These are phyloP conservation scores for Maniola jurtina DNA, from an alignment of 1,140 invertebrate genomes.

Conservation along the genomic window DNA sequence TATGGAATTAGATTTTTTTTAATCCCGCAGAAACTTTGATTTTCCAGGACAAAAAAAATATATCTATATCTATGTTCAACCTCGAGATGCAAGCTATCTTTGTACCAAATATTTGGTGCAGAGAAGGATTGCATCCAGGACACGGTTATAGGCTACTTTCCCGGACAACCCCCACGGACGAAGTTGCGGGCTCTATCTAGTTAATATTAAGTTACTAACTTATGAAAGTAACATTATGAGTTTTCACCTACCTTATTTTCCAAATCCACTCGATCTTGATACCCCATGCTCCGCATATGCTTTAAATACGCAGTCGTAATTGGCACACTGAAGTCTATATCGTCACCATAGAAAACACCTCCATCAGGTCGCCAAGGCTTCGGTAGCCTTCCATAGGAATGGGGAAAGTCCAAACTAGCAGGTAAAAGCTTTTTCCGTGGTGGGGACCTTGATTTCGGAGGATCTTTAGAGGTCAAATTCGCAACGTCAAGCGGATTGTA, in stretches of 20 bases:
- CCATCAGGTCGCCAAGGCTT: slow-evolving; percentile 78
- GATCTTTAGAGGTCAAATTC: slow-evolving; percentile 83
- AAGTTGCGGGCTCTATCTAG: too few species aligned
- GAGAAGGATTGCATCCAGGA: too few species aligned
- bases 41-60: too few species aligned
- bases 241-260: slow-evolving; percentile 77
- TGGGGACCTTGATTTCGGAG: slow-evolving; percentile 74
- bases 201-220: background rate
- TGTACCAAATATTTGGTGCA: too few species aligned
- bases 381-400: slow-evolving; percentile 54
- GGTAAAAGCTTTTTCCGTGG: slow-evolving; percentile 69
- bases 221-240: background rate
- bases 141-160: too few species aligned
- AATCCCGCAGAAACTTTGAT: too few species aligned
- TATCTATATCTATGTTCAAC: too few species aligned
- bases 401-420: slow-evolving; percentile 46
- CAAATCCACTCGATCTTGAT: slow-evolving; percentile 81
- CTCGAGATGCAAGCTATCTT: too few species aligned
- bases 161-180: too few species aligned
- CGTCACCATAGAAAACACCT: slow-evolving; percentile 63
- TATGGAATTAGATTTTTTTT: too few species aligned
- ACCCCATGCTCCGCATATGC: slow-evolving; percentile 84
- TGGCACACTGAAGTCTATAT: slow-evolving; percentile 89
- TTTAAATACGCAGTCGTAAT: slow-evolving; percentile 93
- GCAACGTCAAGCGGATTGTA: slow-evolving; percentile 84